Evolutionary conservation across 2,113 vertebrate genomes (phyloP), one percentile per base, ranked within the genome.

Genomic region (Triplophysa siluroides): DNA sequence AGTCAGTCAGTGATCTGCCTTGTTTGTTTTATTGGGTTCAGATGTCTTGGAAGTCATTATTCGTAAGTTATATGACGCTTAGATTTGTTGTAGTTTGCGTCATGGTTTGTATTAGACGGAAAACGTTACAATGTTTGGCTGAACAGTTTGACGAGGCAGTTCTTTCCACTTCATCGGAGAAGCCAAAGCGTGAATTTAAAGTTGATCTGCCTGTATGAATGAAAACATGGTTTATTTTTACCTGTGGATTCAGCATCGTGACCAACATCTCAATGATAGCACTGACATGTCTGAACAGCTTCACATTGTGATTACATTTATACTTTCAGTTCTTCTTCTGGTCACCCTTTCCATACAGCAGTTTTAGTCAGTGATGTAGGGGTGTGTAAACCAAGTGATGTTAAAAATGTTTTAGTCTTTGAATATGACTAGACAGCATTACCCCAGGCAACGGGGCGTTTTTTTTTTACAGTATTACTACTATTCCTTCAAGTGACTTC

Each of bases 201-300:
- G 50, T 56, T 52, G 14, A 52, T 52, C 50, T 18, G 13, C 14
- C 5, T 52, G 3, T 52, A 52, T 50, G 47, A 52, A 16, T 5
- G 14, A 52, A 52, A 14, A 52, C 16, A 18, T 52, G 54, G 6
- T 58, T 58, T 2, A n/a, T n/a, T 58, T 9, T 10, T 21, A 21
- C 3, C 2, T 21, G 69, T 21, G 41, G 18, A 47, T 61, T 73
- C 74, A 41, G 63, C 3, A 18, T 33, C 23, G n/a, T 84, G 73
- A 87, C 71, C 73, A 69, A 85, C 45, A 19, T 78, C 79, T 79
- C 65, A 33, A 79, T 85, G 85, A 85, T 82, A 62, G 60, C 77
- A 67, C 65, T 74, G 75, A 67, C 83, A 62, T 63, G 62, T 65
- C 64, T 69, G 58, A 80, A 66, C 54, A 58, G 50, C 71, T 77